These are phyloP conservation scores for Macheiramphus alcinus DNA, from an alignment of 2,113 vertebrate species.

Conservation along the genomic window DNA sequence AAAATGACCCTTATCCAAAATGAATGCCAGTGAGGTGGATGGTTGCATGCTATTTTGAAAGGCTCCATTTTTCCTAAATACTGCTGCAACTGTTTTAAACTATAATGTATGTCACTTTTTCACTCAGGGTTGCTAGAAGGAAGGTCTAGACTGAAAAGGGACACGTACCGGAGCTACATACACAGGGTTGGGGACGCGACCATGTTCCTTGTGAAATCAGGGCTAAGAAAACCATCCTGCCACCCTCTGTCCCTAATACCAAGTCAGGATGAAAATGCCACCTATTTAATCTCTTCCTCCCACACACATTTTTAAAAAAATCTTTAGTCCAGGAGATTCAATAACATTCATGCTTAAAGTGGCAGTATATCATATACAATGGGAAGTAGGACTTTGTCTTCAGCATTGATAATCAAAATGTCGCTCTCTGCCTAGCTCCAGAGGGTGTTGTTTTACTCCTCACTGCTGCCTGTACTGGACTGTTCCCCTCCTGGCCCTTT, in stretches of 20 bases:
- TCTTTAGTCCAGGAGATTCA: background rate
- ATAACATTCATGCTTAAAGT: background rate
- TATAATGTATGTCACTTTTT: background rate
- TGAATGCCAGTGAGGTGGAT: background rate
- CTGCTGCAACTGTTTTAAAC: background rate
- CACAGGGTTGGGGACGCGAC: background rate
- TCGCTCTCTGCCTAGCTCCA: background rate
- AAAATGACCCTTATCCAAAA: background rate
- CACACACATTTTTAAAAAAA: fast-evolving
- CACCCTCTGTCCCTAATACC: background rate
- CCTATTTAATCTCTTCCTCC: background rate
- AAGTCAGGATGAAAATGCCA: background rate
- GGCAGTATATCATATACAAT: fast-evolving
- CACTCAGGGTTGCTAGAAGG: background rate
- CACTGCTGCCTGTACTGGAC: background rate
- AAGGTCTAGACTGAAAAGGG: background rate
- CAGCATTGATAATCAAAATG: background rate
- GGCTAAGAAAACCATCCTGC: background rate
- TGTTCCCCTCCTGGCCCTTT: background rate
- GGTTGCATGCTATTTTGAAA: background rate
- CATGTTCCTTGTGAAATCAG: background rate
- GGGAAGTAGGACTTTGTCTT: background rate
- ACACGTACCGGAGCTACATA: fast-evolving
- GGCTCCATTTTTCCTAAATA: background rate
- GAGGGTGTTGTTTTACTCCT: background rate